A percentile compares a stretch with the other conserved stretches of the same genome.
These are phyloP conservation scores for Callipepla squamata DNA, from an alignment of 2,113 vertebrate genomes.

Conservation along the genomic window DNA sequence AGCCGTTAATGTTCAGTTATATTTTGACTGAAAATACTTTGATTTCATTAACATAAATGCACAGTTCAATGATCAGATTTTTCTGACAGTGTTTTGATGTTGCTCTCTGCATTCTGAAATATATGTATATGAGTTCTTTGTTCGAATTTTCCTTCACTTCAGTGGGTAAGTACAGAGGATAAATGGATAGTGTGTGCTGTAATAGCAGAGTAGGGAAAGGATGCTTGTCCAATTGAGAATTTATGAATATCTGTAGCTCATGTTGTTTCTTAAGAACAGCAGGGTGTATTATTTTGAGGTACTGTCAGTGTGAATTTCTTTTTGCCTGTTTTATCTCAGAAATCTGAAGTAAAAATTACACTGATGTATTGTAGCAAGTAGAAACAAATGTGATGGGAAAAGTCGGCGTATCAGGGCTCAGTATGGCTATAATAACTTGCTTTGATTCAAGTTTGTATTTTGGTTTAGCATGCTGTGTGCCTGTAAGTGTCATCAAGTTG, in stretches of 20 bases:
- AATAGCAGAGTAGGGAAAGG: neutral
- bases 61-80: neutral
- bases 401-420: neutral
- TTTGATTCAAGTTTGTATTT: neutral
- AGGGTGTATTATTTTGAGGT: neutral
- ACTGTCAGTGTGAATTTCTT: neutral
- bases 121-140: neutral
- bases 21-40: conserved; percentile 17
- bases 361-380: neutral
- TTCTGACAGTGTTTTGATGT: neutral
- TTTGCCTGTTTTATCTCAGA: neutral
- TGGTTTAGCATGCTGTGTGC: neutral
- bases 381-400: neutral
- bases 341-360: neutral
- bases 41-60: neutral
- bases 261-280: neutral
- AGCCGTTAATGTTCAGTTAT: neutral
- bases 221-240: neutral
- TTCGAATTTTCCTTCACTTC: conserved; percentile 13
- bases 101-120: neutral
- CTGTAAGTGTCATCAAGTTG: neutral
- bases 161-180: neutral
- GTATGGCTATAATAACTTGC: neutral
- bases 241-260: neutral
- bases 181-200: neutral